A percentile compares a stretch with the other conserved stretches of the same genome.
These are phyloP conservation scores for Brachyalestes nurse DNA, from an alignment of 2,797 vertebrate genomes.

Conservation along the genomic window DNA sequence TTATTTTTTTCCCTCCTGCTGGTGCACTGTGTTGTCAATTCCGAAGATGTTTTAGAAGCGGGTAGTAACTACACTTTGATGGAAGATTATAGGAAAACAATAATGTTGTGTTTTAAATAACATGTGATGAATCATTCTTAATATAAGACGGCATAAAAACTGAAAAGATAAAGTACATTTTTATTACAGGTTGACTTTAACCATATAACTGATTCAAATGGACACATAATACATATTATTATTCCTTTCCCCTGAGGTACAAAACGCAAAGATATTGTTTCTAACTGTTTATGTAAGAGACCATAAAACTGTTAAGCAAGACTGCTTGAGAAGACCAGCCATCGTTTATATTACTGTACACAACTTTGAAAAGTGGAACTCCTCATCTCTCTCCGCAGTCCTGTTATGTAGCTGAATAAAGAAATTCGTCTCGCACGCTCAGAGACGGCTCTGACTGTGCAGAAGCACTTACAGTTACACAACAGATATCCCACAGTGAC, in stretches of 20 bases:
- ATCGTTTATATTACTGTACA: not conserved
- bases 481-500: slow-evolving; percentile 50
- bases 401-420: slow-evolving; percentile 61
- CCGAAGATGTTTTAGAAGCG: too few species aligned
- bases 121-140: too few species aligned
- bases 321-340: not conserved
- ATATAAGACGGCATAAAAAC: too few species aligned
- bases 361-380: not conserved
- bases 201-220: not conserved
- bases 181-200: too few species aligned
- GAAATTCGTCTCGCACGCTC: slow-evolving; percentile 61
- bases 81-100: too few species aligned
- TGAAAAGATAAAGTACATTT: too few species aligned
- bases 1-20: too few species aligned
- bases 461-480: slow-evolving; percentile 62
- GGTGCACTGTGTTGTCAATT: too few species aligned
- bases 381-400: not conserved
- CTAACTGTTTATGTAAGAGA: not conserved
- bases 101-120: too few species aligned
- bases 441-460: slow-evolving; percentile 56
- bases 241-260: not conserved
- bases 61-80: too few species aligned
- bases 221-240: not conserved
- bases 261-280: not conserved
- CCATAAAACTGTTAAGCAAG: not conserved